Evolutionary conservation across 1,140 invertebrate species (phyloP).

Genomic region (Arctopsyche grandis): DNA sequence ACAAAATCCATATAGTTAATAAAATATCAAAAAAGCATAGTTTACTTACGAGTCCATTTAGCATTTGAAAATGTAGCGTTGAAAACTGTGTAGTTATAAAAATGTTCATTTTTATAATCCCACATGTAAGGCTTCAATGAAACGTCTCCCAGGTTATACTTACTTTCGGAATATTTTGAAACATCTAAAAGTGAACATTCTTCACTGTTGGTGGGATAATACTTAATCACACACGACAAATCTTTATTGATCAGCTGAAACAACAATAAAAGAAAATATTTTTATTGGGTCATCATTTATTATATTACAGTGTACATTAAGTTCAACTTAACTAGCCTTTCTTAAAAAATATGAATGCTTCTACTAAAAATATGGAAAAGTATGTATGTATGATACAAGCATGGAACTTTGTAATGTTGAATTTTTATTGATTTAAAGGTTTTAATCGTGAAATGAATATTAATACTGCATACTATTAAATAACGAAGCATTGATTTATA

Average conservation of each 20-base stretch:
- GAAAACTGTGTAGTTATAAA: constrained; percentile 40
- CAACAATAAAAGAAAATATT: background rate
- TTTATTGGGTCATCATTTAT: no score
- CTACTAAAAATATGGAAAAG: no score
- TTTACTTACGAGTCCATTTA: constrained; percentile 47
- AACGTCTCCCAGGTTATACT: constrained; percentile 40
- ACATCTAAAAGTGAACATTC: constrained; percentile 40
- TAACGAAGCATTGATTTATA: no score
- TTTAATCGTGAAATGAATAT: no score
- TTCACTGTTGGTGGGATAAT: constrained; percentile 36
- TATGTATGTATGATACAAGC: no score
- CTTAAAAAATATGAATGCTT: no score
- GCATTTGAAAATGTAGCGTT: constrained; percentile 48
- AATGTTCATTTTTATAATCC: constrained; percentile 36
- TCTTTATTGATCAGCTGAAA: background rate
- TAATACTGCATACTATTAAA: no score
- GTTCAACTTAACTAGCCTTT: no score
- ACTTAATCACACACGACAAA: constrained; percentile 38
- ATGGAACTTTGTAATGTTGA: no score
- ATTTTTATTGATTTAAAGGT: no score
- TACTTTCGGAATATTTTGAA: constrained; percentile 4
- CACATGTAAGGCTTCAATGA: constrained; percentile 39
- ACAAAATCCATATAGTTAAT: no score
- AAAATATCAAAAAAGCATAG: background rate
- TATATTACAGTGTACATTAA: no score